A percentile compares a stretch with the other conserved stretches of the same genome.
Evolutionary conservation across 2,888 invertebrate genomes (phyloP).

Genomic region (Xestia rhomboidea): DNA sequence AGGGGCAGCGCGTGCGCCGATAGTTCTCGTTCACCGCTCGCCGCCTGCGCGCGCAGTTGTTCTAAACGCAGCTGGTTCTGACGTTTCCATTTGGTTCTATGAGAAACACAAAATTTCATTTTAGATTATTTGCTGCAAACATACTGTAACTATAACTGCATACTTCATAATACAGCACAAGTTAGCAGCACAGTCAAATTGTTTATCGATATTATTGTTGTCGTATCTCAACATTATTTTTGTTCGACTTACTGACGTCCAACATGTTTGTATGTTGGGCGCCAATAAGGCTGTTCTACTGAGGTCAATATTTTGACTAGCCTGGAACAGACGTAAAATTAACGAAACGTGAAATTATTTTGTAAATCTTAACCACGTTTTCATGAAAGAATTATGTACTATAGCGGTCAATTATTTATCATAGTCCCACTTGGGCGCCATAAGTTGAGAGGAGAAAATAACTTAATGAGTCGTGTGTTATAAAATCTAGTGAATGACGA

Average conservation of each 20-base stretch:
- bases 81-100: constrained; percentile 96
- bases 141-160: not conserved
- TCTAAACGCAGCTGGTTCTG: constrained; percentile 96
- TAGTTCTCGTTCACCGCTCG: constrained; percentile 92
- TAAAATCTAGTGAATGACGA: not conserved
- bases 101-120: constrained; percentile 3
- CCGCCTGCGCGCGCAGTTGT: constrained; percentile 96
- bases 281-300: not conserved
- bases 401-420: not conserved
- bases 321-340: not conserved
- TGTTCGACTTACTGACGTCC: not conserved
- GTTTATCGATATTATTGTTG: not conserved
- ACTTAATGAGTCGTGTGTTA: not conserved
- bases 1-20: constrained; percentile 84
- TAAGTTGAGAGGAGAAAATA: not conserved
- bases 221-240: too few relatives aligned
- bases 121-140: not conserved
- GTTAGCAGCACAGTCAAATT: not conserved
- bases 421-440: constrained; percentile 8
- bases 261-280: not conserved
- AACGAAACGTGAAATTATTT: not conserved
- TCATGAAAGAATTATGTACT: too few relatives aligned
- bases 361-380: not conserved
- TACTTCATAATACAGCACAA: not conserved
- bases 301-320: not conserved